Conservation (phyloP, 2,113 vertebrate genomes). For the Chionis minor region DNA sequence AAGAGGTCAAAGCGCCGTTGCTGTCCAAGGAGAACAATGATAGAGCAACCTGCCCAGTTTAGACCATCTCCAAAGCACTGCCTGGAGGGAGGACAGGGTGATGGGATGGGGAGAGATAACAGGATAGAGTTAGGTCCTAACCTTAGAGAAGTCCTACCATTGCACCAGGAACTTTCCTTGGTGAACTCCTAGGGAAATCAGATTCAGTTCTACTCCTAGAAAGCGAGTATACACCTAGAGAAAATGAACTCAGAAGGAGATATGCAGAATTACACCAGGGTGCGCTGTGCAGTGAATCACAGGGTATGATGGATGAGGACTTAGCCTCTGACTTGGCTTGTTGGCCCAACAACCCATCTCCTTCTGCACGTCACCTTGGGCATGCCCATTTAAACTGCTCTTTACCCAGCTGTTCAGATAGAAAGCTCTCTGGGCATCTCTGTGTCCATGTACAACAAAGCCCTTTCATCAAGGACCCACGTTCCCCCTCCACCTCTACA, state of each 20-base stretch:
- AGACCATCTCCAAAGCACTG: constrained; percentile 98
- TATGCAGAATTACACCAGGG: neutral
- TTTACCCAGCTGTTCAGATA: neutral
- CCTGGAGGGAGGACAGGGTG: constrained; percentile 65
- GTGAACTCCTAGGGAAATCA: neutral
- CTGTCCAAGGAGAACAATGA: constrained; percentile 95
- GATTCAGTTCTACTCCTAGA: neutral
- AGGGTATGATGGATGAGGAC: neutral
- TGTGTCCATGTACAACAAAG: neutral
- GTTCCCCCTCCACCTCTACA: neutral
- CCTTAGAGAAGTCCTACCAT: neutral
- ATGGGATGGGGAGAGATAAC: neutral
- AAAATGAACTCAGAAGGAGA: neutral
- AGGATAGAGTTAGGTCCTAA: neutral
- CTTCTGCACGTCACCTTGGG: neutral
- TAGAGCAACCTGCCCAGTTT: constrained; percentile 98
- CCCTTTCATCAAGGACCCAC: neutral
- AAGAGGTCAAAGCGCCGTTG: constrained; percentile 98
- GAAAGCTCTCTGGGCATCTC: neutral
- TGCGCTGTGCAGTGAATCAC: neutral
- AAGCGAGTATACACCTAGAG: neutral
- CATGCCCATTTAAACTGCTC: neutral
- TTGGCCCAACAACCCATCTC: neutral
- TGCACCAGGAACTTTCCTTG: neutral
- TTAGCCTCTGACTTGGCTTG: neutral